Conservation (phyloP, 2,888 invertebrate genomes). For the Himalopsyche japonica region DNA sequence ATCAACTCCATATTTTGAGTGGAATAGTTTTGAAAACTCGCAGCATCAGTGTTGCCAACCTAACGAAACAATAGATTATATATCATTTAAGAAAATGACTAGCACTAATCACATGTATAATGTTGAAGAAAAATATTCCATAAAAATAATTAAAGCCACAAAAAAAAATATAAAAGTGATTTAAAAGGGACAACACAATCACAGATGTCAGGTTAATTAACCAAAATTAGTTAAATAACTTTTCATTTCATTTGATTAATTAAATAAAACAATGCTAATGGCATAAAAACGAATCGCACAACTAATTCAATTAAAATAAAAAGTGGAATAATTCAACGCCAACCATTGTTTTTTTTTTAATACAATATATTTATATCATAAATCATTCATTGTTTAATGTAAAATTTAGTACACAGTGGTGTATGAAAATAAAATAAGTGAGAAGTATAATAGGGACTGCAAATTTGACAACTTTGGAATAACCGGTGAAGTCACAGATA, state of each 20-base stretch:
- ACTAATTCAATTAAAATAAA: neutral
- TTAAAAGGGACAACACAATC: neutral
- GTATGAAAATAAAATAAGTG: neutral
- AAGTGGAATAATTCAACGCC: neutral
- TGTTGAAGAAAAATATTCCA: no score
- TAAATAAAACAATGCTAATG: neutral
- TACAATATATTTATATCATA: neutral
- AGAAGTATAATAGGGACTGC: no score
- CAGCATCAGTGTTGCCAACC: no score
- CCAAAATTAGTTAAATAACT: neutral
- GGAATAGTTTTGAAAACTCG: no score
- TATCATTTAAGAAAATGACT: no score
- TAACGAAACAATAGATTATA: no score
- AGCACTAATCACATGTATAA: no score
- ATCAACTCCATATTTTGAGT: no score
- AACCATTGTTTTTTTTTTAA: neutral
- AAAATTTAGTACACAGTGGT: neutral
- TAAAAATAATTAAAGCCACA: no score
- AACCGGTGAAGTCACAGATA: no score
- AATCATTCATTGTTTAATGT: neutral
- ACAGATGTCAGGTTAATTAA: neutral
- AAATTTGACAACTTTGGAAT: no score
- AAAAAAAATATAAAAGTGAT: neutral
- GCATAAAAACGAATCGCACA: neutral
- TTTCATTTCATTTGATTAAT: neutral